These are phyloP conservation scores for Emydoidea blandingii DNA, from an alignment of 2,797 vertebrate species.

Conservation along the genomic window DNA sequence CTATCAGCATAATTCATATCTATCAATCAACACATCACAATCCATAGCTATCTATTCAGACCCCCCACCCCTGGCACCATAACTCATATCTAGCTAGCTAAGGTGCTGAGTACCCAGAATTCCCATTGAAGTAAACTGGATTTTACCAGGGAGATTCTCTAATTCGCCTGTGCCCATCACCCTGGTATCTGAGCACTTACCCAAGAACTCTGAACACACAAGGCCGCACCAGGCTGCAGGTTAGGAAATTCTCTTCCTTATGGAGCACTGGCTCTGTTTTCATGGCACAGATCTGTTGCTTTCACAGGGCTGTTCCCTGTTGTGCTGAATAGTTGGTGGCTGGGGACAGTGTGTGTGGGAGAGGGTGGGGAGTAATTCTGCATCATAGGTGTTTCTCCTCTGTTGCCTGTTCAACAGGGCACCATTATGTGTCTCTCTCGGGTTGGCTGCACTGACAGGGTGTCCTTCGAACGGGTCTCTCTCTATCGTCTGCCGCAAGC, in stretches of 20 bases:
- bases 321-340: background rate
- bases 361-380: constrained; percentile 41
- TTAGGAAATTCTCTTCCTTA: background rate
- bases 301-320: background rate
- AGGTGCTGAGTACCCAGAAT: background rate
- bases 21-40: too few species aligned
- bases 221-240: background rate
- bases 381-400: background rate
- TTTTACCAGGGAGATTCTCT: background rate
- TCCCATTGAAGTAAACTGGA: background rate
- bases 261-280: background rate
- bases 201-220: background rate
- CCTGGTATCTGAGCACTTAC: background rate
- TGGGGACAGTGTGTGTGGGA: background rate
- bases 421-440: background rate
- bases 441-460: too few species aligned
- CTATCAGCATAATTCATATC: too few species aligned
- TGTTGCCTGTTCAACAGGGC: background rate
- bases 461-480: background rate
- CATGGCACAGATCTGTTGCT: background rate
- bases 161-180: background rate
- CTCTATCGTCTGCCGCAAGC: background rate
- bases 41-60: too few species aligned
- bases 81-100: background rate
- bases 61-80: background rate